Conservation (phyloP, 2,888 invertebrate genomes). For the Amblyteles armatorius region DNA sequence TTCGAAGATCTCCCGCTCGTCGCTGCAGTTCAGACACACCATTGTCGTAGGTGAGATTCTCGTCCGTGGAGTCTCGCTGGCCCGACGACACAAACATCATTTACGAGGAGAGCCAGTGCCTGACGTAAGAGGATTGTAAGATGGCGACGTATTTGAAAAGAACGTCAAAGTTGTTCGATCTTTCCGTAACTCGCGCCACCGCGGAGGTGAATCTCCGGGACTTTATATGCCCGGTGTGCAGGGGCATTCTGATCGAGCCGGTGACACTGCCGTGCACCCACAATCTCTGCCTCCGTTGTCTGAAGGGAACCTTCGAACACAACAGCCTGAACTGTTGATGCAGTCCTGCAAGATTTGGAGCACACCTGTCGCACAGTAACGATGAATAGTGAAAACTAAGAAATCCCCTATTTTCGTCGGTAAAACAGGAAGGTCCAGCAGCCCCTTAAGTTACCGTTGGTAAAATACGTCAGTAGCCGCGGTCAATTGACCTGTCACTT, state of each 20-base stretch:
- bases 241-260: constrained; percentile 92
- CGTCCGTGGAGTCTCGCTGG: neutral
- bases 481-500: no score
- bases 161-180: constrained; percentile 82
- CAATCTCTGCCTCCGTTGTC: constrained; percentile 91
- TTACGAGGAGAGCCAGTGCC: constrained; percentile 48
- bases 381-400: no score
- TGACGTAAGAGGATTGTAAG: constrained; percentile 75
- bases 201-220: constrained; percentile 86
- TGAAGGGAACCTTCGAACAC: constrained; percentile 91
- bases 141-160: constrained; percentile 84
- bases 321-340: constrained; percentile 89
- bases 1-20: neutral
- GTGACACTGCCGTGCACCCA: constrained; percentile 94
- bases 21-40: neutral
- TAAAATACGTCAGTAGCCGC: no score
- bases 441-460: no score
- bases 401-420: no score
- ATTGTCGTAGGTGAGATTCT: neutral
- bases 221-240: constrained; percentile 92
- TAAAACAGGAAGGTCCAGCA: no score
- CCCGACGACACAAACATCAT: constrained; percentile 25
- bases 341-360: no score
- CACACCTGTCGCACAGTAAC: no score
- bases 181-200: constrained; percentile 74